Evolutionary conservation across 2,888 invertebrate species (phyloP), one percentile per base, ranked within the genome.

Genomic region (Cheilosia scutellata): DNA sequence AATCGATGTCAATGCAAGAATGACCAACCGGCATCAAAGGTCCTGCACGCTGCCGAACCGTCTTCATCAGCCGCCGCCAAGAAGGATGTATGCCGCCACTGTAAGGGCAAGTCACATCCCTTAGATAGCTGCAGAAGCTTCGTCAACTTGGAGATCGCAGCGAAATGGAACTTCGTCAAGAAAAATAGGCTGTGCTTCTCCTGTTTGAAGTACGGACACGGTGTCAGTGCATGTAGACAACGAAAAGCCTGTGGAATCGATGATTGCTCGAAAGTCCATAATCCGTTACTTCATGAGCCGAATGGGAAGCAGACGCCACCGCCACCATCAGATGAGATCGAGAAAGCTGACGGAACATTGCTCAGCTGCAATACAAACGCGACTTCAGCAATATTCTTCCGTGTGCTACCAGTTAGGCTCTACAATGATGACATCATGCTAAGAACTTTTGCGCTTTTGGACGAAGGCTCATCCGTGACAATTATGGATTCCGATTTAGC

Each of bases 121-220:
- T 9, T 53, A 53, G 7, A 3, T 7, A 25, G 42, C 11, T 66
- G 68, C 29, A 33, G 13, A 5, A 42, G 33, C 7, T 62, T 20
- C 42, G 16, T 13, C 11, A 42, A 31, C 6, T 27, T 60, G 16
- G 49, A 72, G 5, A 13, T 51, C 9, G n/a, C 51, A 31, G 53
- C 31, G 2, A 44, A 27, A 11, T 62, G 74, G 62, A 33, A 5
- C 5, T 74, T 63, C 53, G 31, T 55, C 4, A 74, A 74, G 44
- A 42, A 33, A 6, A 63, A 74, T n/a, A 51, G 6, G 53, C 11
- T 72, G 31, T 72, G 51, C 25, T 72, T 72, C 25, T 47, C 25
- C 13, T 74, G 74, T 44, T 31, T 74, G 20, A 74, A 63, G 27
- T 63, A 25, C 13, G 62, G 42, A 7, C 63, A 74, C 53, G 27